Base-by-base conservation (phyloP, 2,113 vertebrate genomes). In the Archilochus colubris region DNA sequence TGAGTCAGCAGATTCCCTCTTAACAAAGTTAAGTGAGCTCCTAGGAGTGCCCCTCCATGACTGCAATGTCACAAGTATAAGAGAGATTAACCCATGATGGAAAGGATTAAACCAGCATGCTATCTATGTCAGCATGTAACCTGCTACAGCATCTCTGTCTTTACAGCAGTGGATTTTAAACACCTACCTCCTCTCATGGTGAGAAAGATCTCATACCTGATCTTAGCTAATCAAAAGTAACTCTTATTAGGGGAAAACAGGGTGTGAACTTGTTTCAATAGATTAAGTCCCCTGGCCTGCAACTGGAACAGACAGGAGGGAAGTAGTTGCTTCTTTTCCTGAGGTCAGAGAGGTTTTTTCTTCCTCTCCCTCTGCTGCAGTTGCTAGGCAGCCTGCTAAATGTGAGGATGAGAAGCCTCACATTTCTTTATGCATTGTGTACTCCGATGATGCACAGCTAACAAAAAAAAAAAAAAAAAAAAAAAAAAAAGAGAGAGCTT, bases 351-450 rank as follows among this genome's bases (percentile, higher is more conserved):
- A 92, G 79, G 40, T 40, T 31, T 85, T 82, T 85, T 82, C 88
- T 86, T 24, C 75, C 55, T 89, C 51, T 85, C 76, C 51, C 33
- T 84, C 59, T 1, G 1, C 4, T 7, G 2, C 72, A 91, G 94
- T 87, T 95, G 91, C 91, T 87, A 95, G 68, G 85, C 88, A 95
- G 93, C 82, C 86, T 81, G 70, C 33, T 70, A 89, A 91, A 88
- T 23, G 51, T 82, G 87, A 89, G 33, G 44, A 95, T 80, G 68
- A 76, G 54, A 91, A 94, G 70, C 18, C 40, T 74, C 82, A 36
- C 53, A 53, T 55, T 93, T 94, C 80, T 91, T 91, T 83, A 91
- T 83, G 80, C 76, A 70, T n/a, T 87, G 20, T 91, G 50, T 82
- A 87, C 70, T 69, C 58, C 31, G 58, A 85, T 68, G 82, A 73